Evolutionary conservation across 2,797 vertebrate genomes (phyloP), one percentile per base, ranked within the genome.

Genomic region (Selene dorsalis): DNA sequence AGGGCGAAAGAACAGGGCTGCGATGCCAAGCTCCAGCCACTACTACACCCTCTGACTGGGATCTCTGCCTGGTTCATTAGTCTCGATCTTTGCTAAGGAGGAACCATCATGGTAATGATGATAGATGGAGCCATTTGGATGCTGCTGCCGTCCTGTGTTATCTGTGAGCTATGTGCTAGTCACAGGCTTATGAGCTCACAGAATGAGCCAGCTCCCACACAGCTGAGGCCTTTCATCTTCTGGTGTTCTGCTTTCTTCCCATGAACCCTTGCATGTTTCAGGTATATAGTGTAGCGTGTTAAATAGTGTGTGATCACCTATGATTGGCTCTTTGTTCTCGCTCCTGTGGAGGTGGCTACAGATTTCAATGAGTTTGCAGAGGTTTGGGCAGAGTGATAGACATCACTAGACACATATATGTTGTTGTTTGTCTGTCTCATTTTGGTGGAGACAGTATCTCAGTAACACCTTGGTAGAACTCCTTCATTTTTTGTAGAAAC

Each of bases 101-200:
- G 3, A 84, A 79, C 77, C 80, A 79, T 88, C 76, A 55, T 48
- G 35, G 83, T 88, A 90, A 89, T 90, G 80, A 86, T 90, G 91
- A 92, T 86, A 87, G 87, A 93, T 90, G 39, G 84, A 84, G 80
- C 74, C 88, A 86, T 92, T 93, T 91, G 88, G 87, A 84, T 80
- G 84, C 79, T 2, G 69, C 83, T 62, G 59, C 80, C 79, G 30
- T 77, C 77, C 77, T 56, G 74, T 53, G 73, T 83, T 89, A 81
- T 91, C 75, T 80, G 70, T 79, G 82, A 84, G 85, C 85, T 73
- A 24, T 81, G 77, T 68, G 76, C 66, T 71, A 22, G 81, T 85
- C 72, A 9, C 66, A 53, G 73, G 75, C 71, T 81, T 72, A 85
- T 75, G 71, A 81, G 83, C 77, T 67, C 59, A 68, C 86, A 77